These are phyloP conservation scores for Eilema sororculum DNA, from an alignment of 2,888 invertebrate genomes.

Conservation along the genomic window DNA sequence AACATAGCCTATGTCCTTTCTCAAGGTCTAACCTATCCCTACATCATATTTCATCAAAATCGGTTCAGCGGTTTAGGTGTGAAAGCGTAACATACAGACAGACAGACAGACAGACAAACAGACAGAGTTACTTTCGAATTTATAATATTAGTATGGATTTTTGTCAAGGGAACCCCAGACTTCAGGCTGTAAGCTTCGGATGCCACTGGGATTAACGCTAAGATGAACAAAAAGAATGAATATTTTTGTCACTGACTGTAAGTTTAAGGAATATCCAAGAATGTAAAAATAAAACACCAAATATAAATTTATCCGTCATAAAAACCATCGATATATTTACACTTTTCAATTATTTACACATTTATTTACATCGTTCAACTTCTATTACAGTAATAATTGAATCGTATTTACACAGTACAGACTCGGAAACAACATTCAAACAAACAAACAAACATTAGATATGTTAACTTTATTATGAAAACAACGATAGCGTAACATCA, in stretches of 20 bases:
- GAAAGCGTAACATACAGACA: no score
- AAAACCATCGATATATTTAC: conserved; percentile 86
- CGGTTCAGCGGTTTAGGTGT: no score
- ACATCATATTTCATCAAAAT: no score
- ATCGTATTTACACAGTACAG: conserved; percentile 69
- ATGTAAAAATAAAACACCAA: conserved; percentile 63
- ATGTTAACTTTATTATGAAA: conserved; percentile 56
- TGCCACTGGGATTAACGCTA: no score
- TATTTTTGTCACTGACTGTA: background rate
- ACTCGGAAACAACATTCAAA: conserved; percentile 34
- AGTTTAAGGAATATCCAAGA: background rate
- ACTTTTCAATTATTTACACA: conserved; percentile 77
- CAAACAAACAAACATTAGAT: conserved; percentile 54
- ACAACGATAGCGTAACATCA: conserved; percentile 33
- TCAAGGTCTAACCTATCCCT: no score
- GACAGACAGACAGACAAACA: no score
- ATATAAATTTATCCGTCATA: conserved; percentile 73
- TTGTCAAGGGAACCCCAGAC: no score
- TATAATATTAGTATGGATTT: no score
- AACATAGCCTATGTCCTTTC: no score
- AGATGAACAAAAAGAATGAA: no score
- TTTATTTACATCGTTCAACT: conserved; percentile 69
- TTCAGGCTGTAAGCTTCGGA: no score
- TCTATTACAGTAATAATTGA: conserved; percentile 66
- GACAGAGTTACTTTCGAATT: no score